Conservation (phyloP, 2,797 vertebrate species). For the Epinephelus awoara region DNA sequence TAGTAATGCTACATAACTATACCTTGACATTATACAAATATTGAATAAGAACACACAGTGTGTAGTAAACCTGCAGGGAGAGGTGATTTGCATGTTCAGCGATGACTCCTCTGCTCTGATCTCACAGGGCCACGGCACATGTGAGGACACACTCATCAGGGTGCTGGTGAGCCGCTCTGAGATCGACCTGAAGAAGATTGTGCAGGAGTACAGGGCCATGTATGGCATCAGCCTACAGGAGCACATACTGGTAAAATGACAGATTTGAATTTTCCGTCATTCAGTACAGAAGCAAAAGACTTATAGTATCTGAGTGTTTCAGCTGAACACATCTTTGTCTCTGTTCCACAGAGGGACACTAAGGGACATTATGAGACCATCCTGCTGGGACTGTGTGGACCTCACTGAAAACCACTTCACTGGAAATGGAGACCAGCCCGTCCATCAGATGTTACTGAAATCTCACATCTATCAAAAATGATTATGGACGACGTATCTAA, state of each 20-base stretch:
- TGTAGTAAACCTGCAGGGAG: background rate
- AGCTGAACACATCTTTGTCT: conserved; percentile 32
- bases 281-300: background rate
- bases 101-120: background rate
- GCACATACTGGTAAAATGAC: conserved; percentile 85
- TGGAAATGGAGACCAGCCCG: background rate
- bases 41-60: background rate
- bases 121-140: conserved; percentile 87
- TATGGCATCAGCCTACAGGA: conserved; percentile 86
- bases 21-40: background rate
- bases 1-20: background rate
- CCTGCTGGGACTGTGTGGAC: conserved; percentile 89
- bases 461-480: background rate
- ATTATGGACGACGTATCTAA: background rate
- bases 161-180: conserved; percentile 94
- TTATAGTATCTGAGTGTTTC: background rate
- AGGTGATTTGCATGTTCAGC: background rate
- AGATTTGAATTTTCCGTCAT: background rate
- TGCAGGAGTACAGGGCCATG: conserved; percentile 86
- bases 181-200: conserved; percentile 91
- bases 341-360: conserved; percentile 89
- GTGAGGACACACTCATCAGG: conserved; percentile 86
- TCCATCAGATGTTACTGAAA: background rate
- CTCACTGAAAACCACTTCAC: conserved; percentile 64
- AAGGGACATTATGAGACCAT: conserved; percentile 89